Evolutionary conservation across 2,888 invertebrate genomes (phyloP).

Genomic region (Protonemura montana): DNA sequence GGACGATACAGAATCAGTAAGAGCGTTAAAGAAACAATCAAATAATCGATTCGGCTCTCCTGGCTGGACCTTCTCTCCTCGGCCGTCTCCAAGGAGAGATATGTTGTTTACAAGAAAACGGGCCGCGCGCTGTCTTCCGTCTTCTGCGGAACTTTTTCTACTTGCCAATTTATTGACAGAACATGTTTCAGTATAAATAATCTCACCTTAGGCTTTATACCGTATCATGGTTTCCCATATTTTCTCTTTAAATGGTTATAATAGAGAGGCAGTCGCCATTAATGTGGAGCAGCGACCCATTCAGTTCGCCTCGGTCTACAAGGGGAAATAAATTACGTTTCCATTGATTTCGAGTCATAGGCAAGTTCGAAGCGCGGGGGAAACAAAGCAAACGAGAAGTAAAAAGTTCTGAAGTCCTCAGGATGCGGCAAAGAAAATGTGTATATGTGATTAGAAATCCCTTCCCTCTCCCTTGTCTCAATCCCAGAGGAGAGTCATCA

Average conservation of each 20-base stretch:
- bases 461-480: too few species aligned
- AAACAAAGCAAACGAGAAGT: not conserved
- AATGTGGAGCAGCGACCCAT: not conserved
- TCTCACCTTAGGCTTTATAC: not conserved
- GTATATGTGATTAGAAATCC: not conserved
- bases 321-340: not conserved
- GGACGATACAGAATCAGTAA: not conserved
- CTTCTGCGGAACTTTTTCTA: not conserved
- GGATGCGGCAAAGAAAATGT: not conserved
- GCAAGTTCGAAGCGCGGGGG: not conserved
- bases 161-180: not conserved
- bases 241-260: not conserved
- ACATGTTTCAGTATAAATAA: not conserved
- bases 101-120: constrained; percentile 12
- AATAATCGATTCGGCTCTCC: not conserved
- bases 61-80: too few species aligned
- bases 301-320: not conserved
- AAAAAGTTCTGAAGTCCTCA: not conserved
- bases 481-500: not conserved
- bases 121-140: not conserved
- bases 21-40: constrained; percentile 7
- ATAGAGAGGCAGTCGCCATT: not conserved
- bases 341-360: not conserved
- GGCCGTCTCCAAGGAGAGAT: not conserved
- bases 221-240: not conserved